Base-by-base conservation (phyloP, 2,797 vertebrate genomes). In the Sebastes umbrosus region DNA sequence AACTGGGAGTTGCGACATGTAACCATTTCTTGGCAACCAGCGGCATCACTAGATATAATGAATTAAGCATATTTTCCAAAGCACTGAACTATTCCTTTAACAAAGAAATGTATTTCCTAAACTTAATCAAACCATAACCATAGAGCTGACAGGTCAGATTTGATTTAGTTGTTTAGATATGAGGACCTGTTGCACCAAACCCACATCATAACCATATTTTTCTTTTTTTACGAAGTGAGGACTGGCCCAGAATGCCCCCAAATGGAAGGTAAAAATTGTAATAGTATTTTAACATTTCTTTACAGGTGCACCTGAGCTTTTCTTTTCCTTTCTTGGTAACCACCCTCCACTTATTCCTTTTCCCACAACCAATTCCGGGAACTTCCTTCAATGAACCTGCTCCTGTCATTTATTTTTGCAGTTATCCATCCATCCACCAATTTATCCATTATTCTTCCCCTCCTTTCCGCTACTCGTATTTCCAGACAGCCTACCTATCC, bases 341-440 rank as follows among this genome's bases (percentile, higher is more conserved):
- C 50, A 60, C 43, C 22, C 27, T 18, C 14, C 29, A 57, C 54
- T 65, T 63, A 77, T 27, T 65, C 76, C 34, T 63, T 68, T 69
- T 43, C 78, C 69, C 12, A 52, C 57, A 79, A 77, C 63, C 71
- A 76, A 54, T 80, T 90, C 78, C 8, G 2, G 70, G 72, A 77
- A 87, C 68, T 58, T 82, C 82, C 63, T 68, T 69, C 55, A 69
- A 80, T 85, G 88, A 84, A 85, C 77, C 18, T 36, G 20, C 73
- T 64, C 24, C 71, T 73, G 66, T 88, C 83, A 81, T 88, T 87
- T 83, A 86, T 91, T 77, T 83, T 82, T 85, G n/a, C 74, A 80
- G 76, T 78, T 75, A 85, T 83, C 77, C 68, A 73, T 80, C 79
- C 67, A 69, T 88, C 82, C 58, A 82, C 63, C 82, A 73, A 74